Evolutionary conservation across 2,888 invertebrate species (phyloP), one percentile per base, ranked within the genome.

Genomic region (Aquatica leii): DNA sequence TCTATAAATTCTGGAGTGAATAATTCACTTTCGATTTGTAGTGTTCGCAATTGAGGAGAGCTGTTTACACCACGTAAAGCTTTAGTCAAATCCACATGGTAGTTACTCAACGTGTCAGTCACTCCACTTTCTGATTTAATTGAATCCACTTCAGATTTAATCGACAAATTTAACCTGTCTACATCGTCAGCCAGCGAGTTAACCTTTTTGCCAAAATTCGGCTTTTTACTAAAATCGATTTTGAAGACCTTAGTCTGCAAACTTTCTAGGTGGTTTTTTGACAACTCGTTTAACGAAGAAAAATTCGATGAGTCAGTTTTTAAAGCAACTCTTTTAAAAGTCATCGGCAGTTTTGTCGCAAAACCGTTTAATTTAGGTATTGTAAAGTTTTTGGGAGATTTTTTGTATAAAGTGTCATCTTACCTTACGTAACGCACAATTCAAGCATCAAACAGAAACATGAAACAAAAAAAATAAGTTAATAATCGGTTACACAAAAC

Each of bases 11-110:
- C 74, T 14, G 80, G 78, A 37, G 78, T 74, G 73, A 81, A 80
- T 57, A 73, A 72, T 69, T 79, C 73, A 12, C 6, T 50, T 50
- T 58, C 67, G 60, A 46, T 12, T 73, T 31, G 8, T 17, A 50
- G 57, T 3, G 35, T 6, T 15, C 50, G 14, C 6, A 43, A 35
- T 58, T 15, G 54, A n/a, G 75, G 72, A 9, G 64, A 51, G 62
- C 74, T 76, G 41, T 60, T 69, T 12, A 72, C 71, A 35, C 65
- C 62, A 64, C 76, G 77, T 56, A 83, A 67, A 40, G 84, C 84
- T 31, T 74, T 70, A 21, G 82, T 80, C 59, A 86, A 76, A 76
- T 84, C 84, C 52, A 85, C 82, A 41, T 65, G 69, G 67, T 74
- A 78, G 56, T 73, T 43, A 59, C 63, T 51, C 12, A 61, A 11